phyloP scores from a whole-genome alignment of 2,113 vertebrate genomes.

The Phycodurus eques region DNA sequence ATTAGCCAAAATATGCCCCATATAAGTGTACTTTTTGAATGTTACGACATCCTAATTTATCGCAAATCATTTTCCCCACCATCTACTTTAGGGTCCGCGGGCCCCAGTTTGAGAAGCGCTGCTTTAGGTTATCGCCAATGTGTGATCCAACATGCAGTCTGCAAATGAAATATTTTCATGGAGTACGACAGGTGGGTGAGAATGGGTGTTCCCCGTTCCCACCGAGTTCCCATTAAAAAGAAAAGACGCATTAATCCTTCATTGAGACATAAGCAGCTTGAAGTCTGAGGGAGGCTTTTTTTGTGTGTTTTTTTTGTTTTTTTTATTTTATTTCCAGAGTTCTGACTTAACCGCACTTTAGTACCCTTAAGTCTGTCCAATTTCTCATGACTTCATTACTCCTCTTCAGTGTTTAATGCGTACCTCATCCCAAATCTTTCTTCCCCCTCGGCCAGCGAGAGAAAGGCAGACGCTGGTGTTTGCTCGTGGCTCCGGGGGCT shows the following conservation, averaged over 20 bases:
- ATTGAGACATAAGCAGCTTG: slow-evolving; percentile 37
- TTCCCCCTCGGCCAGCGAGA: slow-evolving; percentile 41
- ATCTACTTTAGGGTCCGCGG: too few species aligned
- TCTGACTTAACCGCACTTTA: slow-evolving; percentile 18
- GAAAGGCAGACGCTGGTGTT: slow-evolving; percentile 67
- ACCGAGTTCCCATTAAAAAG: slow-evolving; percentile 25
- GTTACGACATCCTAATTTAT: not conserved
- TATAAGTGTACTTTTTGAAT: too few species aligned
- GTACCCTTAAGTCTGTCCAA: slow-evolving; percentile 12
- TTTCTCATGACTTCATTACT: slow-evolving; percentile 33
- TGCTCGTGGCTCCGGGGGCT: slow-evolving; percentile 70
- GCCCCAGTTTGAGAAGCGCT: too few species aligned
- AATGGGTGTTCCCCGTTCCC: slow-evolving; percentile 28
- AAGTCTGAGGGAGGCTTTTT: slow-evolving; percentile 11
- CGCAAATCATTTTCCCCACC: not conserved
- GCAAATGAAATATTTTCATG: slow-evolving; percentile 30
- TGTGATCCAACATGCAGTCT: slow-evolving; percentile 19
- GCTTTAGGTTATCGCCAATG: slow-evolving; percentile 5
- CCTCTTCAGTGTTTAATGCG: slow-evolving; percentile 31
- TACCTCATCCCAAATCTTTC: slow-evolving; percentile 9
- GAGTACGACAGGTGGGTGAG: slow-evolving; percentile 38
- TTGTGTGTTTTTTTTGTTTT: slow-evolving; percentile 17
- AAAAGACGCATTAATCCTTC: slow-evolving; percentile 30
- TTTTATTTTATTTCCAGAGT: slow-evolving; percentile 9
- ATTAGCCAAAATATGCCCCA: too few species aligned